Conservation (phyloP, 2,797 vertebrate species). For the Periophthalmus magnuspinnatus region DNA sequence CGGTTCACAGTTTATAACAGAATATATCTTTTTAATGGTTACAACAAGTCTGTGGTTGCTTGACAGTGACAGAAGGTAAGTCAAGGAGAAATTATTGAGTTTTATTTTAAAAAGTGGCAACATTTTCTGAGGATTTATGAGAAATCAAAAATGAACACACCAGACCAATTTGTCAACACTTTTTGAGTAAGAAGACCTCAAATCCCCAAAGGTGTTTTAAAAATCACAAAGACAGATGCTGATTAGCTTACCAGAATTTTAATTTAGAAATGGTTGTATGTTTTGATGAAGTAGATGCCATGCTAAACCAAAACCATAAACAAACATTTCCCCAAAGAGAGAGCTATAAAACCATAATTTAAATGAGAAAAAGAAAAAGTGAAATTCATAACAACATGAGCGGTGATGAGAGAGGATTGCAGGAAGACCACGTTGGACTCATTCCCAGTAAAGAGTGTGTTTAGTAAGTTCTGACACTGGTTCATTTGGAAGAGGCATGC, state of each 20-base stretch:
- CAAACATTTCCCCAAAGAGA: not conserved
- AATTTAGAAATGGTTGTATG: slow-evolving; percentile 1
- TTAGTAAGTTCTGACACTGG: too few relatives aligned
- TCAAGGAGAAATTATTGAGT: not conserved
- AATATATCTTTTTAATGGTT: too few relatives aligned
- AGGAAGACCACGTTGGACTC: not conserved
- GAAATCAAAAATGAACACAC: slow-evolving; percentile 40
- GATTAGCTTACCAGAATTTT: not conserved
- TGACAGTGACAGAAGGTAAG: not conserved
- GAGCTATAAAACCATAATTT: not conserved
- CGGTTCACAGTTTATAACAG: too few relatives aligned
- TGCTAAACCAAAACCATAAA: slow-evolving; percentile 1
- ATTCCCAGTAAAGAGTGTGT: not conserved
- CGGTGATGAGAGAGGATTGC: not conserved
- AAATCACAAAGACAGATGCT: not conserved
- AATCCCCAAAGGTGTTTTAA: not conserved
- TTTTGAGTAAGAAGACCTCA: slow-evolving; percentile 5
- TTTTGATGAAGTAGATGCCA: not conserved
- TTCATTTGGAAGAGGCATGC: not conserved
- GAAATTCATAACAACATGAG: slow-evolving; percentile 1
- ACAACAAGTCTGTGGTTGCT: too few relatives aligned
- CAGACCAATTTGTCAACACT: slow-evolving; percentile 10
- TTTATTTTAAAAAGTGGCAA: slow-evolving; percentile 34
- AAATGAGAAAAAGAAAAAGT: not conserved
- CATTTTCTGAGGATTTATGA: slow-evolving; percentile 40